phyloP scores from a whole-genome alignment of 64 coral and sea anemone genomes.

The Astreopora myriophthalma region DNA sequence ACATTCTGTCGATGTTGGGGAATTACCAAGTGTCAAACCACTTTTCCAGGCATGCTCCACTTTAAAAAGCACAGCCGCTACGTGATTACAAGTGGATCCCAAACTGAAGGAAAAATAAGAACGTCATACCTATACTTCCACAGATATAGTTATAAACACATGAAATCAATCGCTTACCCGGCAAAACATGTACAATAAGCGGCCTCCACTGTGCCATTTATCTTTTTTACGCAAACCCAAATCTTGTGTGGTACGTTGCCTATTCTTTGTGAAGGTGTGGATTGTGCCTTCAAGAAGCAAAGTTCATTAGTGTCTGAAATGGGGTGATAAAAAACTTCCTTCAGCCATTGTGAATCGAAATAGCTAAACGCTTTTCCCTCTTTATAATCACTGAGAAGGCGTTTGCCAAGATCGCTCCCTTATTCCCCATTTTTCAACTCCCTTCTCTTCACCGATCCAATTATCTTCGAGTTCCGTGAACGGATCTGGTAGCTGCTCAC shows the following conservation, averaged over 20 bases:
- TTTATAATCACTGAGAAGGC: slow-evolving; percentile 79
- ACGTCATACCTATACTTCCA: not conserved
- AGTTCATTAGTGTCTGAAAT: slow-evolving; percentile 7
- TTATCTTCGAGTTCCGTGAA: slow-evolving; percentile 63
- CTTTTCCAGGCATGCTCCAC: slow-evolving; percentile 72
- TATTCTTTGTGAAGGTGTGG: slow-evolving; percentile 59
- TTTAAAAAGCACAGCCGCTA: slow-evolving; percentile 64
- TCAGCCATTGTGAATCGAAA: slow-evolving; percentile 75
- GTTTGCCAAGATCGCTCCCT: slow-evolving; percentile 52
- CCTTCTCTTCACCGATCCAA: slow-evolving; percentile 66
- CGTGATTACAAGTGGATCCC: slow-evolving; percentile 66
- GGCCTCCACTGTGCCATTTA: slow-evolving; percentile 44
- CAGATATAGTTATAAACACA: not conserved
- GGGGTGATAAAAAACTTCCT: slow-evolving; percentile 66
- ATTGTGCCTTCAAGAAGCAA: slow-evolving; percentile 64
- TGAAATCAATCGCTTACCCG: slow-evolving; percentile 46
- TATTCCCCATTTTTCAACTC: slow-evolving; percentile 74
- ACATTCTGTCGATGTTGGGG: slow-evolving; percentile 75
- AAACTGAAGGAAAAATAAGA: slow-evolving; percentile 9
- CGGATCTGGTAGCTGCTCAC: slow-evolving; percentile 59
- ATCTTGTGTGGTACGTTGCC: slow-evolving; percentile 57
- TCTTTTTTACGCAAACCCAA: slow-evolving; percentile 66
- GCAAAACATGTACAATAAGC: slow-evolving; percentile 60
- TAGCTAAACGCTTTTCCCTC: slow-evolving; percentile 77
- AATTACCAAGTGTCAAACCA: slow-evolving; percentile 46